A percentile compares a stretch with the other conserved stretches of the same genome.
Conservation (phyloP, 1,140 invertebrate genomes). For the Bombus waltoni region DNA sequence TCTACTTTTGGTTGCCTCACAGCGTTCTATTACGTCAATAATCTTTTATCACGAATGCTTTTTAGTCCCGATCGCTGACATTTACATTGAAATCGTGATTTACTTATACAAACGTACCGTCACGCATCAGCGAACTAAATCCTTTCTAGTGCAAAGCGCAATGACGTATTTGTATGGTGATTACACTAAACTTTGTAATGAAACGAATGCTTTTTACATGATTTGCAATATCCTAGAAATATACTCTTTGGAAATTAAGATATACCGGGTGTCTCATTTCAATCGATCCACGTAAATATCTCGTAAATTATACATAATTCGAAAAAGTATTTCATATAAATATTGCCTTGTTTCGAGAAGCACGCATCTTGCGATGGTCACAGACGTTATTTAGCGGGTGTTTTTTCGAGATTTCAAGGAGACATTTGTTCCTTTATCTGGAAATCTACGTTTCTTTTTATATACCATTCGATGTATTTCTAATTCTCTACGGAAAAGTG, state of each 20-base stretch:
- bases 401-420: no score
- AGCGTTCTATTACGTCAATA: slow-evolving; percentile 28
- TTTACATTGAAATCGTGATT: slow-evolving; percentile 66
- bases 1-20: slow-evolving; percentile 2
- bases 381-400: no score
- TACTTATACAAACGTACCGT: slow-evolving; percentile 40
- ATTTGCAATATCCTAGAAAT: not conserved
- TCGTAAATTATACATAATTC: no score
- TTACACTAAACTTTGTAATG: not conserved
- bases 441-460: no score
- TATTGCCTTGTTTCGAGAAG: no score
- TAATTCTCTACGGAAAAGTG: no score
- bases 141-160: slow-evolving; percentile 55
- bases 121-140: slow-evolving; percentile 38
- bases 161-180: slow-evolving; percentile 15
- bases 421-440: no score
- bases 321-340: no score
- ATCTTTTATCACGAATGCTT: slow-evolving; percentile 39
- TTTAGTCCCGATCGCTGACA: slow-evolving; percentile 47
- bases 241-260: not conserved
- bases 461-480: no score
- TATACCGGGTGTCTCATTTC: not conserved
- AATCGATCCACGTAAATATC: no score
- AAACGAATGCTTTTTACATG: not conserved
- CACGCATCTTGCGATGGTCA: no score